Percentiles rank a stretch among this genome's conserved stretches.
phyloP scores from a whole-genome alignment of 2,888 invertebrate genomes.

The Tinea pellionella region DNA sequence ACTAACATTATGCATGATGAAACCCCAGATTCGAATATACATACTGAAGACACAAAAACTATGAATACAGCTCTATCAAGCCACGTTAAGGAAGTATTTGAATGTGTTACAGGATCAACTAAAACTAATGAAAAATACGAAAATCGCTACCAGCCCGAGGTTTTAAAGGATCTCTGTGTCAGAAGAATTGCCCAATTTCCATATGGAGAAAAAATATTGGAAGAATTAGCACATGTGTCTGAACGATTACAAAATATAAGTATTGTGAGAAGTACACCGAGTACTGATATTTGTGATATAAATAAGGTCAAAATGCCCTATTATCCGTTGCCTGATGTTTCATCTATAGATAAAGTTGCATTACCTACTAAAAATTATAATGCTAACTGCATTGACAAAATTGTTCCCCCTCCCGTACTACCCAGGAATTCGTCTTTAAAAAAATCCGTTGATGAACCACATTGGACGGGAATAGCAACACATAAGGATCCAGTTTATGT shows the following conservation, averaged over 20 bases:
- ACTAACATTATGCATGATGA: conserved; percentile 67
- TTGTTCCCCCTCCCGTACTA: conserved; percentile 42
- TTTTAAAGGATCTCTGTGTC: conserved; percentile 75
- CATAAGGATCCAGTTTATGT: conserved; percentile 70
- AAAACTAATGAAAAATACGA: conserved; percentile 21
- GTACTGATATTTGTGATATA: neutral
- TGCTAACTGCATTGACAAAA: conserved; percentile 25
- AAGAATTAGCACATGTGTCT: conserved; percentile 75
- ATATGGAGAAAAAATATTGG: conserved; percentile 75
- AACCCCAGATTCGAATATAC: conserved; percentile 20
- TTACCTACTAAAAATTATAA: conserved; percentile 30
- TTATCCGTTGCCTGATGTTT: conserved; percentile 55
- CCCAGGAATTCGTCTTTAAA: conserved; percentile 56
- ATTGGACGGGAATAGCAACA: conserved; percentile 73
- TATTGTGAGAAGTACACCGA: conserved; percentile 20
- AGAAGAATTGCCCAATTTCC: conserved; percentile 74
- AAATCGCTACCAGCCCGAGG: conserved; percentile 37
- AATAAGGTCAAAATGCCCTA: conserved; percentile 20
- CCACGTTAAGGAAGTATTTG: conserved; percentile 56
- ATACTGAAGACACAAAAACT: conserved; percentile 11
- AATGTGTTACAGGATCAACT: conserved; percentile 44
- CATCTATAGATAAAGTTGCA: conserved; percentile 53
- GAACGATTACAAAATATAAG: conserved; percentile 58
- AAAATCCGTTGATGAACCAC: conserved; percentile 44
- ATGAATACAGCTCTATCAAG: conserved; percentile 20